Percentiles rank a stretch among this genome's conserved stretches.
These are phyloP conservation scores for Philopedon plagiatum DNA, from an alignment of 2,888 invertebrate genomes.

Conservation along the genomic window DNA sequence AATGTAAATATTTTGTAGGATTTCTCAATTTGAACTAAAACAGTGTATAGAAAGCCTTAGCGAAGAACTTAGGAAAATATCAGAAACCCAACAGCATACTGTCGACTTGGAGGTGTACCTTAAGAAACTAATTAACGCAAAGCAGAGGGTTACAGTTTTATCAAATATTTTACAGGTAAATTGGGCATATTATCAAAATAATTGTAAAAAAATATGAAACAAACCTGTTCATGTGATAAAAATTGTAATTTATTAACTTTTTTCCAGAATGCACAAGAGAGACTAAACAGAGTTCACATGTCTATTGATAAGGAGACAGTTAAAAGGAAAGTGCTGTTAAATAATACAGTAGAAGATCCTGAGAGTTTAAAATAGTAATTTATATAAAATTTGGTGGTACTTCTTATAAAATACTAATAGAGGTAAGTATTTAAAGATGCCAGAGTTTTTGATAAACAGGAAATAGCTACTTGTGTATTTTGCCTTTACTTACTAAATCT, in stretches of 20 bases:
- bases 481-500: too few species aligned
- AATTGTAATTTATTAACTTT: constrained; percentile 2
- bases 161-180: constrained; percentile 84
- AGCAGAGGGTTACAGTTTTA: constrained; percentile 91
- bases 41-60: constrained; percentile 89
- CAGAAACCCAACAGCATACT: constrained; percentile 82
- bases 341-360: constrained; percentile 63
- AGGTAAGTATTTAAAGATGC: constrained; percentile 8
- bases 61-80: constrained; percentile 85
- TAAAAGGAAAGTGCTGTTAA: constrained; percentile 75
- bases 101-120: constrained; percentile 91
- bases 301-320: constrained; percentile 86
- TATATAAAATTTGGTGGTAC: not conserved
- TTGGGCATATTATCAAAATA: too few species aligned
- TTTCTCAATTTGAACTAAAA: constrained; percentile 89
- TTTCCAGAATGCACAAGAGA: constrained; percentile 81
- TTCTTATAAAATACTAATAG: not conserved
- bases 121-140: constrained; percentile 90
- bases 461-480: too few species aligned
- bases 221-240: not conserved
- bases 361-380: constrained; percentile 17
- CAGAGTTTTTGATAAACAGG: too few species aligned
- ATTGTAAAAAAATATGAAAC: too few species aligned
- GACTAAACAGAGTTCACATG: constrained; percentile 86
- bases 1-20: too few species aligned